Conservation (phyloP, 2,113 vertebrate genomes). For the Peromyscus californicus region DNA sequence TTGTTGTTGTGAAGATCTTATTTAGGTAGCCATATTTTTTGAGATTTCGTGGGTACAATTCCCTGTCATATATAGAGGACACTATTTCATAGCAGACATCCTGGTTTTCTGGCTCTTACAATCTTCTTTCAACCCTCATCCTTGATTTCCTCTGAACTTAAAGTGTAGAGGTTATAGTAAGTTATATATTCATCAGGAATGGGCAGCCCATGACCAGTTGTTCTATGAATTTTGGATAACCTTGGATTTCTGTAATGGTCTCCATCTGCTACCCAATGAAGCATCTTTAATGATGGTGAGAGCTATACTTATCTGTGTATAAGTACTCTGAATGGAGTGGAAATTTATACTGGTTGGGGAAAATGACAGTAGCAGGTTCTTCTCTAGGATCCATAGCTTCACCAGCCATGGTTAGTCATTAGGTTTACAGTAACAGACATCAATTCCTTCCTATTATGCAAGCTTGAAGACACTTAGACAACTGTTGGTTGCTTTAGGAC, state of each 20-base stretch:
- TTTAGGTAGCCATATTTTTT: not conserved
- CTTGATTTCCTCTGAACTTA: not conserved
- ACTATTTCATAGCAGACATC: not conserved
- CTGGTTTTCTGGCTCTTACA: not conserved
- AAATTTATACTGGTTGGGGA: not conserved
- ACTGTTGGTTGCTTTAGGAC: not conserved
- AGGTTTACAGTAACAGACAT: not conserved
- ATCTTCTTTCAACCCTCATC: not conserved
- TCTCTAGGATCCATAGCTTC: not conserved
- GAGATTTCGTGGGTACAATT: not conserved
- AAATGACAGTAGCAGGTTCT: not conserved
- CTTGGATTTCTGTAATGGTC: not conserved
- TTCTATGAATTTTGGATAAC: not conserved
- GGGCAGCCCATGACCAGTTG: not conserved
- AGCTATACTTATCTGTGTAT: not conserved
- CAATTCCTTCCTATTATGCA: not conserved
- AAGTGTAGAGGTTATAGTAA: too few species aligned
- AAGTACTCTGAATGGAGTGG: not conserved
- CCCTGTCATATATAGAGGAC: too few species aligned
- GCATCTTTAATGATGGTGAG: not conserved
- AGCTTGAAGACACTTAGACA: not conserved
- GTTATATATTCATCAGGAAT: not conserved
- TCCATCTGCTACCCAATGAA: not conserved
- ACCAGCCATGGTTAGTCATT: too few species aligned
- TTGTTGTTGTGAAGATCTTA: too few species aligned